phyloP scores from a whole-genome alignment of 2,888 invertebrate species.

The Odontocerum albicorne region DNA sequence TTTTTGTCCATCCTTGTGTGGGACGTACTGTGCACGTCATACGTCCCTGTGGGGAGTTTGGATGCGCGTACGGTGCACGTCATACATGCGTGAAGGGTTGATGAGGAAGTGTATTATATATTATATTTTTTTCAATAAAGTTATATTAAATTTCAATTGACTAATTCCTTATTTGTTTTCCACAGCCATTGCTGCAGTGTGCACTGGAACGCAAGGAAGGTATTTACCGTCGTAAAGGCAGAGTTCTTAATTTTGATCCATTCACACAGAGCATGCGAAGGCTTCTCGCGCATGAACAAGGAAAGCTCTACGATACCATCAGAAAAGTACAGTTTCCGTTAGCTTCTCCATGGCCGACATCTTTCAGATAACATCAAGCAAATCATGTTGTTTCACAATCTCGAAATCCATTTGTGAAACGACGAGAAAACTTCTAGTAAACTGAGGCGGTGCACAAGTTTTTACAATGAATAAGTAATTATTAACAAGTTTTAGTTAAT shows the following conservation, averaged over 20 bases:
- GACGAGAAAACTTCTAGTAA: too few species aligned
- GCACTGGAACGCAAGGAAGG: conserved; percentile 66
- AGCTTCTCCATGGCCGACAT: conserved; percentile 11
- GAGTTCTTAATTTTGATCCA: conserved; percentile 69
- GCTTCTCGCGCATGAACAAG: conserved; percentile 37
- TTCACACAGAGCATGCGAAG: conserved; percentile 65
- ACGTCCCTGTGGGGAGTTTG: too few species aligned
- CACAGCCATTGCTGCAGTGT: conserved; percentile 58
- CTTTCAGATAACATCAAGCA: conserved; percentile 34
- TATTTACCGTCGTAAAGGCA: conserved; percentile 70
- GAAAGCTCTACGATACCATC: conserved; percentile 39
- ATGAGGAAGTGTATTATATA: background rate
- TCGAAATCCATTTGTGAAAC: too few species aligned
- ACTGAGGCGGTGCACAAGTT: too few species aligned
- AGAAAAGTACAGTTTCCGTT: conserved; percentile 8
- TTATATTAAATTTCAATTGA: background rate
- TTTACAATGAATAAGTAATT: too few species aligned
- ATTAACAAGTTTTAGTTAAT: too few species aligned
- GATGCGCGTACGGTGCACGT: too few species aligned
- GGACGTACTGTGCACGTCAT: too few species aligned
- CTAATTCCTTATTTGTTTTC: conserved; percentile 10
- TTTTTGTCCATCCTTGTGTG: too few species aligned
- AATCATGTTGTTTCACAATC: too few species aligned
- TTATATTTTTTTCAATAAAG: background rate
- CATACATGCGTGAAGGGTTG: too few species aligned